Base-by-base conservation (phyloP, 2,888 invertebrate genomes). In the Rhodophaea formosa region DNA sequence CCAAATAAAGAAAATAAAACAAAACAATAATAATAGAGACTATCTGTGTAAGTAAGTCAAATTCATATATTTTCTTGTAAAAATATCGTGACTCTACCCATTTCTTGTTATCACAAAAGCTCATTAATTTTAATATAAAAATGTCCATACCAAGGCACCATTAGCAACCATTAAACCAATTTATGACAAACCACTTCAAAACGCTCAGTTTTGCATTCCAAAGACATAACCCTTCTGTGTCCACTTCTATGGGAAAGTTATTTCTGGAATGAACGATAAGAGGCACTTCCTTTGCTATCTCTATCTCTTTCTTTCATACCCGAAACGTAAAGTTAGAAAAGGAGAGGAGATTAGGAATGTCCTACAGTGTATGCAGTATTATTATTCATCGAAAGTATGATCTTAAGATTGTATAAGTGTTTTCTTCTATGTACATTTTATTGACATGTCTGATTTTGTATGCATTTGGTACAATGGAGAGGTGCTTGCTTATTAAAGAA, bases 171-270 rank as follows among this genome's bases (percentile, higher is more conserved):
- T 59, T 47, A 59, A 57, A 49, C 44, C 61, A 66, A 63, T 62
- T 69, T 59, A 71, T 72, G 70, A 69, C 60, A 64, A 66, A 60
- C 63, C 54, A 47, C 52, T 64, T 61, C 53, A 58, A 60, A 62
- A 66, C 58, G 70, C 71, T 66, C 69, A 75, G 75, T 82, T 84
- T 81, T 78, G 81, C 83, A 84, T 84, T 83, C 82, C 82, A 68
- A 67, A 70, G 69, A 65, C 70, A 72, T 72, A 75, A 73, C 67
- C 74, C 73, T 67, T 67, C 70, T 69, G 66, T 72, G 77, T 70
- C 73, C 72, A 80, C 84, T 82, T 86, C 85, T 88, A 86, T 88
- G 88, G 86, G 86, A 87, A 86, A 88, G 88, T 86, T 88, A 88
- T 88, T 88, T 84, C 79, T 71, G 88, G 89, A 86, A 88, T 88